These are phyloP conservation scores for Pyrgus malvae DNA, from an alignment of 2,888 invertebrate species.

Conservation along the genomic window DNA sequence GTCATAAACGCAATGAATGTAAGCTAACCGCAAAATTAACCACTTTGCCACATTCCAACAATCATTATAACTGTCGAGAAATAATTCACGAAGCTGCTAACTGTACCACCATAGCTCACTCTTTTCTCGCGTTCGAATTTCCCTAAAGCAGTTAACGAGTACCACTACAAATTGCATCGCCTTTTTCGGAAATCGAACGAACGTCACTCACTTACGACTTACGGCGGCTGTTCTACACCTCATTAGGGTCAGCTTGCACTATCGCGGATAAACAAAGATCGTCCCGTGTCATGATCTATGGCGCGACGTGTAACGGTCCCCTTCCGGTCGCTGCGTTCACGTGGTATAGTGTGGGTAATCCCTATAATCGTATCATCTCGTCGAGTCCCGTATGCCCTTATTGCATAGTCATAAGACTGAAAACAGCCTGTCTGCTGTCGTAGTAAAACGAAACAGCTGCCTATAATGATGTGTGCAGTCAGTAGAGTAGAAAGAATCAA, in stretches of 20 bases:
- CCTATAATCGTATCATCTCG: background rate
- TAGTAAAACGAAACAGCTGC: conserved; percentile 4
- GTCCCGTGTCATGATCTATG: conserved; percentile 48
- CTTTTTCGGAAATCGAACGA: background rate
- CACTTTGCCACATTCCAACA: conserved; percentile 1
- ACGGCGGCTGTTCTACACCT: conserved; percentile 36
- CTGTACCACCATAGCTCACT: conserved; percentile 6
- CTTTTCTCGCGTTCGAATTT: conserved; percentile 13
- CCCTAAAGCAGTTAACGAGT: conserved; percentile 12
- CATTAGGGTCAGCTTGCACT: conserved; percentile 50
- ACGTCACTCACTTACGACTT: background rate
- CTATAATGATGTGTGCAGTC: conserved; percentile 8
- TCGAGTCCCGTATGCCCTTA: background rate
- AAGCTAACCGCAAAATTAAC: background rate
- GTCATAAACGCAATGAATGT: background rate
- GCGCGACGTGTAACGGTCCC: conserved; percentile 50
- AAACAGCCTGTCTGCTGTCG: background rate
- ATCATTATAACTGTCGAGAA: background rate
- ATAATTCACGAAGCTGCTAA: background rate
- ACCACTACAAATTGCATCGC: conserved; percentile 6
- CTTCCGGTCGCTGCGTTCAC: conserved; percentile 46
- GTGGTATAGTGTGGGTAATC: conserved; percentile 10
- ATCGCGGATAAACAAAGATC: conserved; percentile 44
- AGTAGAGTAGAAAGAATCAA: conserved; percentile 19
- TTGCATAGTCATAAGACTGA: background rate